Evolutionary conservation across 2,888 invertebrate species (phyloP).

Genomic region (Eristalinus aeneus): DNA sequence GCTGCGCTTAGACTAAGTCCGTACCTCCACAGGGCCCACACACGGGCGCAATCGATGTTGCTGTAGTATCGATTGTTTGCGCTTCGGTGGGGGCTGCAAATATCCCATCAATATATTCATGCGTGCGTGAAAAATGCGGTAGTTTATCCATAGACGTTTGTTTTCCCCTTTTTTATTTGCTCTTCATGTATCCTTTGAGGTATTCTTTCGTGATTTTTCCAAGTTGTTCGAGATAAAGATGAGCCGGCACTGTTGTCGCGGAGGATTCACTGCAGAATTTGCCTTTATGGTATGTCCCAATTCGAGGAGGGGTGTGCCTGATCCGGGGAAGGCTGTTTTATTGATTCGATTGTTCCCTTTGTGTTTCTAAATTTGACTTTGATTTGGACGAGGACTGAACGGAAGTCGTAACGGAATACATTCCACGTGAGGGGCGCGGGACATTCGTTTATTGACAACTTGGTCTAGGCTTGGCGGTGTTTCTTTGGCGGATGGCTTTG

Average conservation of each 20-base stretch:
- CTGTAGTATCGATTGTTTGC: constrained; percentile 33
- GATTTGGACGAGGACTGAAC: constrained; percentile 20
- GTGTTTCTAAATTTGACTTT: constrained; percentile 34
- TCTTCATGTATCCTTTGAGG: constrained; percentile 12
- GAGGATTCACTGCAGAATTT: constrained; percentile 14
- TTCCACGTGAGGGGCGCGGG: not conserved
- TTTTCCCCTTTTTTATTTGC: constrained; percentile 19
- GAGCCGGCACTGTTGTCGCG: constrained; percentile 30
- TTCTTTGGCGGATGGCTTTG: not conserved
- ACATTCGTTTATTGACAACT: not conserved
- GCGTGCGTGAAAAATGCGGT: constrained; percentile 60
- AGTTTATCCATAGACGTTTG: constrained; percentile 57
- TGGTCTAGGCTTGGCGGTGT: not conserved
- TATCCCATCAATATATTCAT: constrained; percentile 55
- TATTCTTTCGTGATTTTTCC: constrained; percentile 51
- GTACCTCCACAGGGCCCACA: constrained; percentile 27
- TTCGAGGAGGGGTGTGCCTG: not conserved
- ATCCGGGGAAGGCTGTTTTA: constrained; percentile 28
- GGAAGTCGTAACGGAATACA: not conserved
- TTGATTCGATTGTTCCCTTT: constrained; percentile 26
- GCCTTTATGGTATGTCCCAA: not conserved
- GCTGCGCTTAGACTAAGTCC: constrained; percentile 3
- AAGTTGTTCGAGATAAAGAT: constrained; percentile 37
- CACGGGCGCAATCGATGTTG: not conserved
- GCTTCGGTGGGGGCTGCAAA: constrained; percentile 2